Evolutionary conservation across 2,797 vertebrate genomes (phyloP).

Genomic region (Anabas testudineus): DNA sequence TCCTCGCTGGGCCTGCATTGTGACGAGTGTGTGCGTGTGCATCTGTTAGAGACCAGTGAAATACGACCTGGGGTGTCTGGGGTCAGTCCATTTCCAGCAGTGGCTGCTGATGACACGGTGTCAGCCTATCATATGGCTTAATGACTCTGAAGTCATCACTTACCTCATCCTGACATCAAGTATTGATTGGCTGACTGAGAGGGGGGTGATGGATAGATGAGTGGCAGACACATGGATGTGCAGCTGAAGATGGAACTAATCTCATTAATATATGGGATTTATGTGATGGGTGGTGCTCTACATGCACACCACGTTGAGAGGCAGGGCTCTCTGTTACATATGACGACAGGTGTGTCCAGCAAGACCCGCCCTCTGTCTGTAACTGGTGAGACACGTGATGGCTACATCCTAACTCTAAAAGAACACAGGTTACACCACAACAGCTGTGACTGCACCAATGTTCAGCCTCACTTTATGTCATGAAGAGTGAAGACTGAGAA

Average conservation of each 20-base stretch:
- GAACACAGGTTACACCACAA: too few species aligned
- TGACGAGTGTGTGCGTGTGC: slow-evolving; percentile 21
- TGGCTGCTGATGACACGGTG: slow-evolving; percentile 67
- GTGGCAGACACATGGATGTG: slow-evolving; percentile 45
- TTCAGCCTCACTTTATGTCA: too few species aligned
- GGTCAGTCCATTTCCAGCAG: slow-evolving; percentile 74
- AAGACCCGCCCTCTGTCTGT: too few species aligned
- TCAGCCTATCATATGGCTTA: slow-evolving; percentile 77
- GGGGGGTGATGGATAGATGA: slow-evolving; percentile 55
- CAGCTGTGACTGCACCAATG: too few species aligned
- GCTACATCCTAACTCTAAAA: too few species aligned
- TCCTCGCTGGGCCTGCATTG: slow-evolving; percentile 45
- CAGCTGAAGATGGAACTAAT: slow-evolving; percentile 28
- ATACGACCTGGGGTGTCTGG: slow-evolving; percentile 72
- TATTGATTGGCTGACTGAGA: slow-evolving; percentile 72
- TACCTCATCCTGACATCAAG: slow-evolving; percentile 79
- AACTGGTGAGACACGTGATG: too few species aligned
- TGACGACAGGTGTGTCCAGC: too few species aligned
- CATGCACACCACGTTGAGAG: too few species aligned
- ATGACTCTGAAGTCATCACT: slow-evolving; percentile 81
- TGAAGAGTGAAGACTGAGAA: too few species aligned
- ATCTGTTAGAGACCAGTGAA: slow-evolving; percentile 54
- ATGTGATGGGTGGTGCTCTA: neutral
- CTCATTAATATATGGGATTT: neutral
- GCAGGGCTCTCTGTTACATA: too few species aligned